Base-by-base conservation (phyloP, 2,888 invertebrate species). In the Spilarctia lutea region DNA sequence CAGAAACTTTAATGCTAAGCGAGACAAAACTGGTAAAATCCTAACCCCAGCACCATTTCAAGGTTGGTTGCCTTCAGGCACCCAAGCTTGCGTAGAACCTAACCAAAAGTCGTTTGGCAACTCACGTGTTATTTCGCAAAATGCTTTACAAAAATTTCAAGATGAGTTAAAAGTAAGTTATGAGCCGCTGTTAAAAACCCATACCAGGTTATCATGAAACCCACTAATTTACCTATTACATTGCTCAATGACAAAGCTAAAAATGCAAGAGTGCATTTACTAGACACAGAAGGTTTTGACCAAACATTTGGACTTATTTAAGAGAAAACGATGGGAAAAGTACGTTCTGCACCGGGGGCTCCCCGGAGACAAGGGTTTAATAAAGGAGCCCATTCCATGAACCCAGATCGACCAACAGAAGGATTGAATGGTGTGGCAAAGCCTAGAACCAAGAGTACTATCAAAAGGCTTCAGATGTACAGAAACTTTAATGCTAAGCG, bases 31-130 rank as follows among this genome's bases (percentile, higher is more conserved):
- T 75, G 98, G 99, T 71, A 98, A 99, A 96, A 99, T 99, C 74
- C 94, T 99, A 68, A 97, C 97, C 60, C 98, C 99, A 45, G 99
- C 99, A 0, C 99, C 99, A 0, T 99, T 99, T 92, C 99, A 99
- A 97, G 98, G 98, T 68, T 97, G 97, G 94, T 94, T 99, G 35
- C 96, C 98, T 24, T 97, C 99, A 52, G 99, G 99, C 39, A 97
- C 98, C 1, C 97, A 98, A 90, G 99, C 99, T 48, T 96, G 99
- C 76, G 98, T 99, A 0, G 99, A 99, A 93, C 99, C 99, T 3
- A 99, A 98, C 85, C 98, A 99, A 87, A 99, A 98, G 91, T 99
- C 99, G 99, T 99, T 99, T 93, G 99, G 99, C 27, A 99, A 99
- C 91, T 99, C 99, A 0, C 97, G 99, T 80, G 99, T 99, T 0